Base-by-base conservation (phyloP, 2,113 vertebrate species). In the Andinoacara biseriatus region DNA sequence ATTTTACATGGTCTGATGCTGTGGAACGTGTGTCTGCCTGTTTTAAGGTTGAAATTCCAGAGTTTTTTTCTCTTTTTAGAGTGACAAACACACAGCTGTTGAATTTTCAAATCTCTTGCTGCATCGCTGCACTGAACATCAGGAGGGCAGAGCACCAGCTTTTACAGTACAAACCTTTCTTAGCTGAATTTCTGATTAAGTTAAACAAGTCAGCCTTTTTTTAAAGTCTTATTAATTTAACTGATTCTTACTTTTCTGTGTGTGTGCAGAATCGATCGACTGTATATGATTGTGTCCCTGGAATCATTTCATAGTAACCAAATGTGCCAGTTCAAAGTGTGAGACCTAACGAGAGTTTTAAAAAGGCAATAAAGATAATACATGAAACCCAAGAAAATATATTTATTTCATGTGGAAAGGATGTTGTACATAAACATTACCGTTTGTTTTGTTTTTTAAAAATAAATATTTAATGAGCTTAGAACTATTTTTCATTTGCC, bases 11-110 rank as follows among this genome's bases (percentile, higher is more conserved):
- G 40, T 29, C 18, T 5, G 40, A 46, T 49, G 63, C 40, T 22
- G 26, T 46, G 38, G 38, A 43, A 65, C 15, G 62, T 65, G 62
- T n/a, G 24, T 67, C 22, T 26, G 62, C 17, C 17, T 46, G 63
- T 26, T 46, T 67, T 52, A 7, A 18, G 18, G 17, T 20, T 20
- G 18, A 52, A n/a, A 22, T 10, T 22, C 4, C 20, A 10, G 20
- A 15, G 46, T 7, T 18, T 49, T 43, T 43, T 65, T 13, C 24
- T 31, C 18, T n/a, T n/a, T 52, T 72, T 54, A 14, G 26, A 31
- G 26, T 6, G 0, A 11, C 20, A 52, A 69, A 69, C 52, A 52
- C 0, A 0, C 20, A 5, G 1, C 43, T 52, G 65, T 0, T 72
- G 43, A 72, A 31, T 72, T 54, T 72, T 54, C 31, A 1, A 3